phyloP scores from a whole-genome alignment of 2,797 vertebrate species.

The Xenentodon cancila region DNA sequence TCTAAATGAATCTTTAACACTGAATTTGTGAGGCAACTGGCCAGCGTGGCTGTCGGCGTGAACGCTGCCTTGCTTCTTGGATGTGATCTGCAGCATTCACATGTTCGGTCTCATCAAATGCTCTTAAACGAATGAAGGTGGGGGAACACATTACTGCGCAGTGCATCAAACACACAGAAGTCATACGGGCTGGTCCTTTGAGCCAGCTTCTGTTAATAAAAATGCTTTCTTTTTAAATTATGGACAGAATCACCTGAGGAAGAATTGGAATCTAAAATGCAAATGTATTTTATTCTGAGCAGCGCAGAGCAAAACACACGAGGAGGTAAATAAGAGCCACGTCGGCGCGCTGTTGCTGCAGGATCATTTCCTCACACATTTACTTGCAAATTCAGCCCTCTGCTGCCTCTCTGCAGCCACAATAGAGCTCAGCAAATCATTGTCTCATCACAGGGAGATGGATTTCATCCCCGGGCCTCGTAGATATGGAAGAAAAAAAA shows the following conservation, averaged over 20 bases:
- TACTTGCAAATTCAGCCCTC: slow-evolving; percentile 75
- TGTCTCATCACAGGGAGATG: slow-evolving; percentile 76
- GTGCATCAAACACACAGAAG: too few species aligned
- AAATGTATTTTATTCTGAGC: slow-evolving; percentile 36
- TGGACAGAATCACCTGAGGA: slow-evolving; percentile 13
- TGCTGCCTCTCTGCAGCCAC: slow-evolving; percentile 64
- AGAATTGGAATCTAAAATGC: slow-evolving; percentile 51
- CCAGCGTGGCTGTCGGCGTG: too few species aligned
- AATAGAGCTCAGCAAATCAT: slow-evolving; percentile 73
- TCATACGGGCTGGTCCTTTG: too few species aligned
- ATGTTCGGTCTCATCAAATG: too few species aligned
- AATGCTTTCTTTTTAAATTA: not conserved
- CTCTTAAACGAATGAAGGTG: too few species aligned
- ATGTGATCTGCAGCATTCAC: too few species aligned
- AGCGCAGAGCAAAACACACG: slow-evolving; percentile 41
- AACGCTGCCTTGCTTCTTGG: too few species aligned
- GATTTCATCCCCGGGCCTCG: slow-evolving; percentile 67
- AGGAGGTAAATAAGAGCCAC: slow-evolving; percentile 45
- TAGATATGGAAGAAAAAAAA: slow-evolving; percentile 34
- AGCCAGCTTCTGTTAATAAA: not conserved
- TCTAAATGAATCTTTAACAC: too few species aligned
- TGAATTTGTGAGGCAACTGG: too few species aligned
- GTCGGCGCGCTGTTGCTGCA: slow-evolving; percentile 40
- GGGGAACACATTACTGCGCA: too few species aligned
- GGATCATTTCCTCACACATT: slow-evolving; percentile 72